Conservation (phyloP, 2,797 vertebrate genomes). For the Anas bahamensis region DNA sequence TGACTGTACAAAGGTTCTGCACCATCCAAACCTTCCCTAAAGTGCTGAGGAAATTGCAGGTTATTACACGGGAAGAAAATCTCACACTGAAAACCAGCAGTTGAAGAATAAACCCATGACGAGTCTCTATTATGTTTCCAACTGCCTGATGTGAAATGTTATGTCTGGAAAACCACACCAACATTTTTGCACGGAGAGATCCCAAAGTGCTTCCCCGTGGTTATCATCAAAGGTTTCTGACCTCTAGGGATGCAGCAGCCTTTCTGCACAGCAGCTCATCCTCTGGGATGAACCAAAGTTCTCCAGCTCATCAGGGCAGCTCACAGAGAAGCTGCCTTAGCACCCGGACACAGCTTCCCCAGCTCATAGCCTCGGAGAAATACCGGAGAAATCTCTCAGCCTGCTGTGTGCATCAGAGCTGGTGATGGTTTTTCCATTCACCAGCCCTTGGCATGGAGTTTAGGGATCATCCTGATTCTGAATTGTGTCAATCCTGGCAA, state of each 20-base stretch:
- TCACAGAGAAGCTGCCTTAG: neutral
- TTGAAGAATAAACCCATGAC: neutral
- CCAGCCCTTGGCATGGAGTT: neutral
- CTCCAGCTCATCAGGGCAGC: fast-evolving
- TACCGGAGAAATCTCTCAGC: neutral
- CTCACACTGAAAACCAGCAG: neutral
- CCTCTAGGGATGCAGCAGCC: neutral
- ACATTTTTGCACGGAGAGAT: neutral
- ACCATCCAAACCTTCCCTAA: neutral
- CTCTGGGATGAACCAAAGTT: neutral
- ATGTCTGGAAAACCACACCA: neutral
- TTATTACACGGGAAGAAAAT: neutral
- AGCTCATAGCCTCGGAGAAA: neutral
- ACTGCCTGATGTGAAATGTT: neutral
- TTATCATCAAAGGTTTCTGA: neutral
- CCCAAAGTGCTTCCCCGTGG: neutral
- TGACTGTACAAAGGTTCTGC: neutral
- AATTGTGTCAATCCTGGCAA: neutral
- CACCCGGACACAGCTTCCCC: neutral
- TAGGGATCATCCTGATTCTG: fast-evolving
- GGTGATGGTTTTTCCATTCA: neutral
- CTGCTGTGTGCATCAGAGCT: neutral
- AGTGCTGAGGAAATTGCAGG: neutral
- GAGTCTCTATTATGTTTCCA: neutral
- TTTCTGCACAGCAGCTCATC: neutral